Base-by-base conservation (phyloP, 1,140 invertebrate genomes). In the Frieseomelitta varia region DNA sequence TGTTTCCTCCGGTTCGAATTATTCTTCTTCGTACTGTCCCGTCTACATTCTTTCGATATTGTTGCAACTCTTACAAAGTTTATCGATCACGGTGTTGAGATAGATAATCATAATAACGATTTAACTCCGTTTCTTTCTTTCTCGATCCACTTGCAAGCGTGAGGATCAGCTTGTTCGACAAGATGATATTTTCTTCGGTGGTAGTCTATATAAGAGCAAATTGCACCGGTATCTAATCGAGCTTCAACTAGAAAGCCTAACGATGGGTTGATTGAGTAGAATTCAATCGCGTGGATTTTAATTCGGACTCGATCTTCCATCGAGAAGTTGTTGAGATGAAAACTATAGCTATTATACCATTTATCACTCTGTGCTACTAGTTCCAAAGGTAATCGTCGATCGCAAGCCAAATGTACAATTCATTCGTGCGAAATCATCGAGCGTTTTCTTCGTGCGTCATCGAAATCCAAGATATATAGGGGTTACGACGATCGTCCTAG, bases 401-500 rank as follows among this genome's bases (percentile, higher is more conserved):
- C 68, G 24, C 11, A 69, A 69, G 24, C 21, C 21, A 21, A 71
- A 27, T 53, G 27, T 53, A 47, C 6, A 72, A 72, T 27, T 27
- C n/a, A 72, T 27, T 27, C n/a, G 68, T 71, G 63, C 39, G 39
- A 51, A 65, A 21, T 75, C 53, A 21, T 30, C 55, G 27, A 58
- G 79, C 79, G 81, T 84, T 79, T 71, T 79, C 67, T 79, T 79
- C 81, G 81, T 79, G 81, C 76, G 53, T 84, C 75, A 27, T 58
- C 55, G 81, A 72, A 24, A 53, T 79, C 30, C 81, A 51, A 24
- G 55, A 78, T 24, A 55, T 34, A 19, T 61, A 27, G 17, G 17
- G 58, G 30, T 24, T 30, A 68, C 30, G n/a, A 81, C 61, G 74
- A 67, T 78, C 21, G 81, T 83, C 63, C n/a, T 58, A 19, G 47